Evolutionary conservation across 2,113 vertebrate genomes (phyloP).

Genomic region (Pedionomus torquatus): DNA sequence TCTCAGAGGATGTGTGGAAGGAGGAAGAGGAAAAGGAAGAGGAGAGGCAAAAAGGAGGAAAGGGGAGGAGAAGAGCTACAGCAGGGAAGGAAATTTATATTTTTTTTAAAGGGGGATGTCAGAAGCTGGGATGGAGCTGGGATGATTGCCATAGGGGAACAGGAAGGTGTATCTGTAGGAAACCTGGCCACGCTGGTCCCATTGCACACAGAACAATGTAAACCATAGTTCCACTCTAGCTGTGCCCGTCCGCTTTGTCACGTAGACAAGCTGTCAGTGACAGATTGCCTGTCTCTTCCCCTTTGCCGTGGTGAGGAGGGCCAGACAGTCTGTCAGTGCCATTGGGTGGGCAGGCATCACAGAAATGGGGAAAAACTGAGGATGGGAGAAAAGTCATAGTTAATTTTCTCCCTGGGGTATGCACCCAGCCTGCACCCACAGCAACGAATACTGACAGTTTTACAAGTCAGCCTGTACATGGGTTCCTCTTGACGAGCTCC

Average conservation of each 20-base stretch:
- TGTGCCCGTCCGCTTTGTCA: background rate
- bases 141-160: background rate
- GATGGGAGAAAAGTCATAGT: background rate
- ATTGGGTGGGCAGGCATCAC: background rate
- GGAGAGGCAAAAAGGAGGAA: background rate
- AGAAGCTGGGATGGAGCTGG: background rate
- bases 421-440: background rate
- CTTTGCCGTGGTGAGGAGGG: background rate
- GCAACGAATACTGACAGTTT: background rate
- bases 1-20: background rate
- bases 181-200: background rate
- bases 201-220: background rate
- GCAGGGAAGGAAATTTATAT: background rate
- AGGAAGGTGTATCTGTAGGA: constrained; percentile 35
- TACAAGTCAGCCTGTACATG: background rate
- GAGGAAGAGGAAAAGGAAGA: constrained; percentile 17
- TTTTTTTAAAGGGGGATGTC: background rate
- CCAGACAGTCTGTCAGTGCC: background rate
- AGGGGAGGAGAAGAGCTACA: background rate
- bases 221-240: background rate
- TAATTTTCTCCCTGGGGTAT: background rate
- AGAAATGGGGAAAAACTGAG: background rate
- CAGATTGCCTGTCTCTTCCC: constrained; percentile 13
- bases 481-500: background rate
- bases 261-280: background rate